Base-by-base conservation (phyloP, 2,113 vertebrate genomes). In the Aythya baeri region DNA sequence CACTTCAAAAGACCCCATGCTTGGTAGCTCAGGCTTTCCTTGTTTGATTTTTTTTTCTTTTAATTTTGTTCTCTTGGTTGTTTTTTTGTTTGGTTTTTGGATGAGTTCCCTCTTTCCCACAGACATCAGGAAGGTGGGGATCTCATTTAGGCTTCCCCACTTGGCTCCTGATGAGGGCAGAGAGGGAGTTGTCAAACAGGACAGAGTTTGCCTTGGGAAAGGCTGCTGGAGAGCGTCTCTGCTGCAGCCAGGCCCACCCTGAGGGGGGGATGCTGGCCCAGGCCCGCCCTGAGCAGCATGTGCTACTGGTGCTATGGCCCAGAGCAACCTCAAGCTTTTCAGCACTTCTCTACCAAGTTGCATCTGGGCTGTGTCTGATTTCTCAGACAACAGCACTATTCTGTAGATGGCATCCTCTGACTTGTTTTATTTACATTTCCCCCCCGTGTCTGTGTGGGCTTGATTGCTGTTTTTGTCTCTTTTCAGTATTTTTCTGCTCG, bases 241-340 rank as follows among this genome's bases (percentile, higher is more conserved):
- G 55, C 59, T 44, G 23, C 25, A 26, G 55, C 22, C 34, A 17
- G 41, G 31, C 31, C 31, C 71, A 5, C 13, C 15, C 27, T 1
- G 0, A 54, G 6, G 16, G 75, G 59, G 52, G 6, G 66, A 16
- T 2, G 1, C 16, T 71, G 68, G 22, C 25, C 27, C 61, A 59
- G 52, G 63, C 65, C 25, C 29, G 50, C 32, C 38, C 34, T 65
- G 29, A 52, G 49, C 1, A 15, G 4, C 44, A 34, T 1, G 4
- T 83, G 66, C 23, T 2, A 1, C 31, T 3, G 3, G 34, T 49
- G 29, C 75, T 79, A 61, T 0, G 0, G 66, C 32, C 58, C 43
- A 66, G n/a, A 73, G 43, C 22, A 52, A 49, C 41, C 41, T 50
- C 0, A 3, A 78, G 65, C 49, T 83, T 87, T 46, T 68, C 58